Evolutionary conservation across 2,888 invertebrate species (phyloP), one percentile per base, ranked within the genome.

Genomic region (Linnaemya vulpina): DNA sequence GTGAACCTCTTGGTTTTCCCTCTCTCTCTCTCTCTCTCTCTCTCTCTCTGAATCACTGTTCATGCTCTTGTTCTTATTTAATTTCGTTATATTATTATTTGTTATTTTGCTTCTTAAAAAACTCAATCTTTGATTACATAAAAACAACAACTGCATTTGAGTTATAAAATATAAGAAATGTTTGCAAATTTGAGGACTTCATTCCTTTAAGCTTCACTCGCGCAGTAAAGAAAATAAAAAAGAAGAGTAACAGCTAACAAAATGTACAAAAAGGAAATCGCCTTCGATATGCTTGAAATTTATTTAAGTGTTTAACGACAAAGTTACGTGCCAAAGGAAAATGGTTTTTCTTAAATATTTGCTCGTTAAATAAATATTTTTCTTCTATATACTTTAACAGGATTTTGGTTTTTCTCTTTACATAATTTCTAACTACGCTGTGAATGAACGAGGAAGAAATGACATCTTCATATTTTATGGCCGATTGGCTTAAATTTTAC

Each of bases 261-360:
- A n/a, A n/a, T n/a, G n/a, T n/a, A 49, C 4, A 51, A 13, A 17
- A 38, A 22, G 1, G 60, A 80, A 74, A 49, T 73, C 25, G 58
- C 17, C 11, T 65, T 65, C 25, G 17, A 60, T 53, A 70, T 55
- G 17, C 25, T 63, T 49, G 35, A 71, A 49, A 76, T 82, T 76
- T 71, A 76, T 70, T 70, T 55, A 20, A 46, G 60, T 76, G 70
- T 65, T 49, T 58, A 76, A 82, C 55, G 63, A 82, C 38, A 76
- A 82, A 58, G 55, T 76, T 63, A 76, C 63, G 76, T 82, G 76
- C 49, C 82, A 76, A 43, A 71, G 35, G 40, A 65, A 65, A 58
- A 49, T 76, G 30, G 13, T 5, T 1, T 63, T 71, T 63, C n/a
- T 22, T 63, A 55, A 2, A 20, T 20, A 7, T 81, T 63, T 46